Base-by-base conservation (phyloP, 2,113 vertebrate species). In the Cnemophilus loriae region DNA sequence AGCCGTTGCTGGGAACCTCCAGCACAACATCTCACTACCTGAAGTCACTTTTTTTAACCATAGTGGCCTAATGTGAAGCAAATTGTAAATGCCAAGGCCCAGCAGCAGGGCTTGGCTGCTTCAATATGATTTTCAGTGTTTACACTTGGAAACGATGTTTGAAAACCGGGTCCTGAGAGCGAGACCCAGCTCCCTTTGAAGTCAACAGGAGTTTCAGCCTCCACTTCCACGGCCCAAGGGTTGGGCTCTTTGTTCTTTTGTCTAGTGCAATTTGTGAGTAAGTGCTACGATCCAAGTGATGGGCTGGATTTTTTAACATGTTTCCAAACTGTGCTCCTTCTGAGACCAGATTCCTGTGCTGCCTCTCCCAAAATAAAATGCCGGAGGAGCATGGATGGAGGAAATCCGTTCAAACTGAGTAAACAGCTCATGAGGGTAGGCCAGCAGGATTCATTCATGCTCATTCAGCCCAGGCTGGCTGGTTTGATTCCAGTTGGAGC, bases 401-500 rank as follows among this genome's bases (percentile, higher is more conserved):
- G 96, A 97, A 97, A 97, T 96, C 94, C 93, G 2, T 89, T 97
- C 90, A 65, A 84, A 97, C 82, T 90, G 91, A 96, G 92, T 94
- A 96, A 97, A 97, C 96, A 96, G 80, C 96, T 85, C 57, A 0
- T 50, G 68, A 96, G 96, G 93, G 90, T 89, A 97, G 94, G 92
- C 94, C 96, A 96, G 97, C 95, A 97, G 93, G 89, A 96, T 97
- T 97, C 95, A 97, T 97, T 97, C 97, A 97, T 95, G 93, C 92
- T 95, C 80, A 53, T 95, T 95, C 96, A 97, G 94, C 89, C 92
- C 52, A 76, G 94, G 87, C 97, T 96, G 90, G 94, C 95, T 97
- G 97, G 94, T 96, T 96, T 85, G 90, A 95, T 97, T 97, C 97
- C 96, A 97, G 91, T 96, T 97, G 96, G 96, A 97, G 97, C 92